Evolutionary conservation across 2,888 invertebrate genomes (phyloP).

Genomic region (Aspidapion aeneum): DNA sequence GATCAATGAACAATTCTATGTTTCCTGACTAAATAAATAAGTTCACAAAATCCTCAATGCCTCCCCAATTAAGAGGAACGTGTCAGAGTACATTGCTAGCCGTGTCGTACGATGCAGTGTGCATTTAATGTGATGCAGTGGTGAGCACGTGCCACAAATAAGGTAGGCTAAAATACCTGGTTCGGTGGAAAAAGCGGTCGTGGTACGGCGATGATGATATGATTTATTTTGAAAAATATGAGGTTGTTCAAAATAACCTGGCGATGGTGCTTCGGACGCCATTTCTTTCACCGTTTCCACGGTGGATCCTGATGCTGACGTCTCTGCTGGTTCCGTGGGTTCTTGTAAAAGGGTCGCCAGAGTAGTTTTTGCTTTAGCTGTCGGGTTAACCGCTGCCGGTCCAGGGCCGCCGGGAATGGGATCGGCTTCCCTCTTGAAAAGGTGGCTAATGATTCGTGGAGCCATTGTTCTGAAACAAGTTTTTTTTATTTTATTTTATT

Average conservation of each 20-base stretch:
- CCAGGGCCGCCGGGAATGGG: constrained; percentile 4
- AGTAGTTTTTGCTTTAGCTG: background rate
- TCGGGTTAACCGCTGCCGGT: background rate
- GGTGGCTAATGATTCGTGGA: constrained; percentile 5
- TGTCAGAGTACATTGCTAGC: too few relatives aligned
- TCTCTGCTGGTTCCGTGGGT: background rate
- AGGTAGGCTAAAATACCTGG: too few relatives aligned
- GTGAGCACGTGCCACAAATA: too few relatives aligned
- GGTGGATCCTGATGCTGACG: background rate
- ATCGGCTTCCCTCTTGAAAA: constrained; percentile 9
- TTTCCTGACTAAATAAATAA: too few relatives aligned
- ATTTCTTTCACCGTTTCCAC: constrained; percentile 2
- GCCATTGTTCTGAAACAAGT: constrained; percentile 10
- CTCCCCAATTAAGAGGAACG: too few relatives aligned
- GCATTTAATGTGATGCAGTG: too few relatives aligned
- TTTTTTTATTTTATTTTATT: too few relatives aligned
- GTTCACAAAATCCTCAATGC: too few relatives aligned
- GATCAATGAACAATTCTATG: too few relatives aligned
- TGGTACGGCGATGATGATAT: constrained; percentile 34
- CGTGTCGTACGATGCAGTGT: too few relatives aligned
- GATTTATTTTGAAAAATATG: constrained; percentile 35
- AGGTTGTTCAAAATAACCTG: constrained; percentile 24
- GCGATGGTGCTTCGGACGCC: constrained; percentile 11
- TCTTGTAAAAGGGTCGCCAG: background rate
- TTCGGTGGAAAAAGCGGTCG: constrained; percentile 29